Percentiles rank a stretch among this genome's conserved stretches.
Evolutionary conservation across 2,888 invertebrate species (phyloP).

Genomic region (Sesamia inferens): DNA sequence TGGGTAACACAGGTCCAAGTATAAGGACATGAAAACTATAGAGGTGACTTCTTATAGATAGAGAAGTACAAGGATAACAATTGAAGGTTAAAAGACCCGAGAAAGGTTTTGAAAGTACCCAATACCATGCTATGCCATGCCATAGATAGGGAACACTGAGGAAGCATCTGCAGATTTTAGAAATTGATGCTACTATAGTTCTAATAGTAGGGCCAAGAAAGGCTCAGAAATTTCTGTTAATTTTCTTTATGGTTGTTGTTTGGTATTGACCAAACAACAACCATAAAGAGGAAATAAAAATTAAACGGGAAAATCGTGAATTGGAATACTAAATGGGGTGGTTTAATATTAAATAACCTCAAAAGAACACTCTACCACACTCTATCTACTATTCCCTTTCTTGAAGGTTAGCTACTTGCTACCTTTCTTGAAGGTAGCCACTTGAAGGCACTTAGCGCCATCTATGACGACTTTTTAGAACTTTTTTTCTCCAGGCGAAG

Average conservation of each 20-base stretch:
- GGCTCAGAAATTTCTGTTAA: no score
- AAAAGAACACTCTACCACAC: neutral
- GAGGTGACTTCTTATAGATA: neutral
- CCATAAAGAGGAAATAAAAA: no score
- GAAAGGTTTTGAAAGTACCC: neutral
- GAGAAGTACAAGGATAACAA: neutral
- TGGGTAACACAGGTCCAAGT: neutral
- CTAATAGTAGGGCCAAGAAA: neutral
- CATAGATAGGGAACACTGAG: neutral
- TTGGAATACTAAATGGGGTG: neutral
- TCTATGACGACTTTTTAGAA: slow-evolving; percentile 7
- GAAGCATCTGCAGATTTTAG: neutral
- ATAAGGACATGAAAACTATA: neutral
- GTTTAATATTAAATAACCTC: neutral
- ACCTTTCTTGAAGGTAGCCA: neutral
- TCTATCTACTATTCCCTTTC: no score
- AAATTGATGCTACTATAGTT: neutral
- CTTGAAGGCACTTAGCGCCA: slow-evolving; percentile 21
- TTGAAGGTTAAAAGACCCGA: neutral
- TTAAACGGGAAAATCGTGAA: neutral
- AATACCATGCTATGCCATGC: neutral
- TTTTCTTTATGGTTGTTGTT: no score
- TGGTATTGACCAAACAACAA: no score
- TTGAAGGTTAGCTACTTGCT: neutral
- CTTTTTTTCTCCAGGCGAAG: neutral